Evolutionary conservation across 2,888 invertebrate genomes (phyloP).

Genomic region (Chrysolina americana): DNA sequence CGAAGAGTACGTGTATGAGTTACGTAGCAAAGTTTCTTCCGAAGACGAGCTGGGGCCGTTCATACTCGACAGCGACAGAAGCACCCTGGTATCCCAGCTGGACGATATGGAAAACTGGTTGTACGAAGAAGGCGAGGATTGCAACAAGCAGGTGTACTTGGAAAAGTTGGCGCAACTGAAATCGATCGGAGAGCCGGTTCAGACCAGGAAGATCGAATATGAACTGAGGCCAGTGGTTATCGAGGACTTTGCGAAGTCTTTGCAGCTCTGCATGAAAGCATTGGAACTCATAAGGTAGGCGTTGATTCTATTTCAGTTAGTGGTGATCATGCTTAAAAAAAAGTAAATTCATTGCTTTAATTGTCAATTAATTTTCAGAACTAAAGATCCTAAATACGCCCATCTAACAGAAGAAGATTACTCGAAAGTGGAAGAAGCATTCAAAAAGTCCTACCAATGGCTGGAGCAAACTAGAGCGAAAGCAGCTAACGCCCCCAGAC

Average conservation of each 20-base stretch:
- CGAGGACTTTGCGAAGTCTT: slow-evolving; percentile 83
- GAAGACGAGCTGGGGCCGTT: slow-evolving; percentile 83
- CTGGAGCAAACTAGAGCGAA: slow-evolving; percentile 82
- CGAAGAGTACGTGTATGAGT: slow-evolving; percentile 98
- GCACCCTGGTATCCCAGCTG: slow-evolving; percentile 76
- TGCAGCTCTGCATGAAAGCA: slow-evolving; percentile 87
- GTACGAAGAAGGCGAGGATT: slow-evolving; percentile 97
- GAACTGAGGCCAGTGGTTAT: slow-evolving; percentile 85
- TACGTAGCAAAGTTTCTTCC: slow-evolving; percentile 82
- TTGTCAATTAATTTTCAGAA: slow-evolving; percentile 65
- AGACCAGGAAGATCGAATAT: slow-evolving; percentile 85
- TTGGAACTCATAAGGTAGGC: slow-evolving; percentile 78
- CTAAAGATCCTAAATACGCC: slow-evolving; percentile 81
- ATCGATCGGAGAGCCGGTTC: slow-evolving; percentile 91
- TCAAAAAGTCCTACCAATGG: slow-evolving; percentile 85
- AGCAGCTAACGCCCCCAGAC: slow-evolving; percentile 77
- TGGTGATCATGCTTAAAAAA: too few species aligned
- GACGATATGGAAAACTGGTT: slow-evolving; percentile 96
- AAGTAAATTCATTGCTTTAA: too few species aligned
- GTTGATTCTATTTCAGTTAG: not conserved
- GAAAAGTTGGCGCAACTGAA: slow-evolving; percentile 76
- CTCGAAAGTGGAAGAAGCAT: slow-evolving; percentile 79
- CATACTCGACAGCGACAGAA: slow-evolving; percentile 80
- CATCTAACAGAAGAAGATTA: slow-evolving; percentile 89
- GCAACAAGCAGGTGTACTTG: slow-evolving; percentile 80